Evolutionary conservation across 2,113 vertebrate genomes (phyloP), one percentile per base, ranked within the genome.

Genomic region (Nycticorax nycticorax): DNA sequence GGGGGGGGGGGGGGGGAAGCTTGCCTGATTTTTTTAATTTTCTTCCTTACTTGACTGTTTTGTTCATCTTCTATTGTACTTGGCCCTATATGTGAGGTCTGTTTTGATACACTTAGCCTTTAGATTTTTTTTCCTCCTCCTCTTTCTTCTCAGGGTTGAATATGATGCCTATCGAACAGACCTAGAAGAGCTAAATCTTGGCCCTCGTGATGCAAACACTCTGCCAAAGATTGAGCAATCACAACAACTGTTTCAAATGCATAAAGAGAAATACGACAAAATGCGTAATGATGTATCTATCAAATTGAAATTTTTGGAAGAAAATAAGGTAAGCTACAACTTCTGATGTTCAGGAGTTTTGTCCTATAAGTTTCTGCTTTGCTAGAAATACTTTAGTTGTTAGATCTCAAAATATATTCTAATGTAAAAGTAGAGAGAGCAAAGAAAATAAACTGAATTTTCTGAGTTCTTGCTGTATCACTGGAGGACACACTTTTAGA

Each of bases 101-200:
- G 35, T 69, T 93, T 87, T 75, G 56, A 92, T 68, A 69, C 3
- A 4, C 27, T 69, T 48, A 71, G 33, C 63, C 73, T 83, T 96
- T n/a, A 95, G 69, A 37, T 39, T 17, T 39, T 43, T 41, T 78
- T 95, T 66, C 62, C 4, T 63, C 19, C 8, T 50, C 7, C 18
- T 35, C 24, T 93, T 82, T 68, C 23, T 83, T 97, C 50, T 80
- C 92, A 99, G 99, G 96, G 97, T 99, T 78, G 99, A 99, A 87
- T 99, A 99, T 17, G 99, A 99, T 85, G 99, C 99, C 0, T 99
- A 99, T 95, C 99, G 99, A 73, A 99, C 99, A 20, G 99, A 99
- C 93, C 96, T 99, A 88, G 99, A 99, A 97, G 99, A 99, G 96
- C 90, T 99, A 92, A 99, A 99, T 94, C 97, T 99, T 97, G 99